Conservation (phyloP, 1,140 invertebrate genomes). For the Paracyclopina nana region DNA sequence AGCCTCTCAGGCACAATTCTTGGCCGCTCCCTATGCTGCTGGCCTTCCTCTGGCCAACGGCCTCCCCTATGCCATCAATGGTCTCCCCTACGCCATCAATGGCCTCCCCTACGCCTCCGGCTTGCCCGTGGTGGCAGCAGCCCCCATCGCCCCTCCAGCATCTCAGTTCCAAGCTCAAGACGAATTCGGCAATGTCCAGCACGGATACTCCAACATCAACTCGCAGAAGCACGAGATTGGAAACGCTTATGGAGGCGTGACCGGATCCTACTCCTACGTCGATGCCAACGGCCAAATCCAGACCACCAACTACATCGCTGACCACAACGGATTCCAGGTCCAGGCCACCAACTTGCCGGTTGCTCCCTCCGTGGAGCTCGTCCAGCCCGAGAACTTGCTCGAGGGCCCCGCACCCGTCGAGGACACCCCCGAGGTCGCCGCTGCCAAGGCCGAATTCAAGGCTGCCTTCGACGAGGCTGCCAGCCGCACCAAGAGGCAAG, state of each 20-base stretch:
- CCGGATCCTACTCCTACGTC: conserved; percentile 20
- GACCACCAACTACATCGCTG: conserved; percentile 20
- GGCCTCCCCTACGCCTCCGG: neutral
- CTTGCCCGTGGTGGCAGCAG: conserved; percentile 1
- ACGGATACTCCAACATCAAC: conserved; percentile 17
- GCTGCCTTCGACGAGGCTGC: conserved; percentile 7
- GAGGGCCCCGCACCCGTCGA: conserved; percentile 15
- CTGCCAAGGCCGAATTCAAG: conserved; percentile 4
- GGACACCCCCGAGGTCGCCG: conserved; percentile 16
- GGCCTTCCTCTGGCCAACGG: neutral
- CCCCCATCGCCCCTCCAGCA: conserved; percentile 2
- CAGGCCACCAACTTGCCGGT: conserved; percentile 19
- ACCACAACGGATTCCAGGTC: conserved; percentile 19
- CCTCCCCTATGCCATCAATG: neutral
- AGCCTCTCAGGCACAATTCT: neutral
- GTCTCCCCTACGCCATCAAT: neutral
- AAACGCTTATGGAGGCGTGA: conserved; percentile 19
- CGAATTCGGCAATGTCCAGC: conserved; percentile 18
- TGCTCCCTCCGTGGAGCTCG: neutral
- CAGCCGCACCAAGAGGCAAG: neutral
- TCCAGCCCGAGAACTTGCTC: neutral
- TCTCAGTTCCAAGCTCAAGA: conserved; percentile 21
- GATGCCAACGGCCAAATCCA: conserved; percentile 21
- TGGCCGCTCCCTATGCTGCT: neutral
- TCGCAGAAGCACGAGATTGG: conserved; percentile 20